phyloP scores from a whole-genome alignment of 2,113 vertebrate species.

The Neolamprologus modestus region DNA sequence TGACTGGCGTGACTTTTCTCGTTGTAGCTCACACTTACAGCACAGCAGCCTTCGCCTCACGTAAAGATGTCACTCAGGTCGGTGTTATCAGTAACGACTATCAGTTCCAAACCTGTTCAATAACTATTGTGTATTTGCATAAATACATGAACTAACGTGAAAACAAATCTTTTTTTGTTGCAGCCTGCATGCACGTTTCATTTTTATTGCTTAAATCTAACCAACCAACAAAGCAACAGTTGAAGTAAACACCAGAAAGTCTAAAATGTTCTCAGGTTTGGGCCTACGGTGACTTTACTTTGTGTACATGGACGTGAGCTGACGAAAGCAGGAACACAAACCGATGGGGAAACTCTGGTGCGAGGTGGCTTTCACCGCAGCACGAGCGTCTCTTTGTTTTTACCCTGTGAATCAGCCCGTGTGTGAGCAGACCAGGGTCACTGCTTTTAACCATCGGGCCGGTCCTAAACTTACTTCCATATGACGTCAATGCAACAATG shows the following conservation, averaged over 20 bases:
- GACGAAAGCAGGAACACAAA: neutral
- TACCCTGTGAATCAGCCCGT: neutral
- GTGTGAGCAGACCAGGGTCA: neutral
- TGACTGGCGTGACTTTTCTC: neutral
- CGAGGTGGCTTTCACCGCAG: neutral
- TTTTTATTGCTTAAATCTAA: neutral
- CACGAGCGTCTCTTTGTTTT: neutral
- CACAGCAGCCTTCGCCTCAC: neutral
- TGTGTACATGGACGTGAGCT: neutral
- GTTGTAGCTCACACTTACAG: rapidly evolving
- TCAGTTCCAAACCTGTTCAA: neutral
- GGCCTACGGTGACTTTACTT: neutral
- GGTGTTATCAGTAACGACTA: neutral
- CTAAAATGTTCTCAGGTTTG: neutral
- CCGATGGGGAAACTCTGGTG: neutral
- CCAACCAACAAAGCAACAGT: neutral
- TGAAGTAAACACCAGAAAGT: neutral
- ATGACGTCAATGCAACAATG: conserved; percentile 49
- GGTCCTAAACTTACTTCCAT: conserved; percentile 22
- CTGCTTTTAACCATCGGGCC: conserved; percentile 29
- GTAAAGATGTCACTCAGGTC: neutral
- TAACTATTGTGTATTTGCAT: neutral
- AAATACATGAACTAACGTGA: neutral
- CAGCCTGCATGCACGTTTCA: neutral
- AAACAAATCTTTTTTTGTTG: neutral